These are phyloP conservation scores for Mizuhopecten yessoensis DNA, from an alignment of 1,140 invertebrate species.

Conservation along the genomic window DNA sequence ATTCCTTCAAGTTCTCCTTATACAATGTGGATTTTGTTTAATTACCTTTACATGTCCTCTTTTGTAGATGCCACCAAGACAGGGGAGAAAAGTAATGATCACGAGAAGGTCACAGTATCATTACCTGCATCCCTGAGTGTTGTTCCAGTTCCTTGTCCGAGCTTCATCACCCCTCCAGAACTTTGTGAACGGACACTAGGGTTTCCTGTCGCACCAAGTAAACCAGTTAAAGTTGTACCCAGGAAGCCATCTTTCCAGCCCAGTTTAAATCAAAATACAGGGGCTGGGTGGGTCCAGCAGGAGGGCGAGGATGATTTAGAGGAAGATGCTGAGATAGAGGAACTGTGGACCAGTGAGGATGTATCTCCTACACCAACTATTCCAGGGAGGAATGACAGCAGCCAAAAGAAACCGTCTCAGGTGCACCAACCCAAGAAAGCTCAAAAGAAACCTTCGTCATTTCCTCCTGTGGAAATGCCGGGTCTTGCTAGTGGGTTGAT, in stretches of 20 bases:
- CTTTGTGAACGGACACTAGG: background rate
- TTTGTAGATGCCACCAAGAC: background rate
- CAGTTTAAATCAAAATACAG: background rate
- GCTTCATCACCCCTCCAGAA: background rate
- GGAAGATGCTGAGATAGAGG: background rate
- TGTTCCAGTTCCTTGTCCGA: background rate
- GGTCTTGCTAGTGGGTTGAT: background rate
- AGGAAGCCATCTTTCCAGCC: background rate
- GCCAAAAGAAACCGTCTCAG: background rate
- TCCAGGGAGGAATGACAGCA: background rate
- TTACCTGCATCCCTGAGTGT: background rate
- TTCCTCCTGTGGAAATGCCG: background rate
- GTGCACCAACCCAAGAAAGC: background rate
- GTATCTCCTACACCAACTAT: background rate
- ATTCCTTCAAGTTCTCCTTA: too few species aligned
- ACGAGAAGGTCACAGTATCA: slow-evolving; percentile 2
- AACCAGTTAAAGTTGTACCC: background rate
- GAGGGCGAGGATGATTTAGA: background rate
- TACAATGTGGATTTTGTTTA: too few species aligned
- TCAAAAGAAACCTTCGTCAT: slow-evolving; percentile 19
- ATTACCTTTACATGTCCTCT: background rate
- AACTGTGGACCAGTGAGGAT: background rate
- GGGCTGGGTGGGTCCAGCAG: background rate
- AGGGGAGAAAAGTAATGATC: background rate
- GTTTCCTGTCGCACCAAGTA: slow-evolving; percentile 1